Percentiles rank a stretch among this genome's conserved stretches.
Evolutionary conservation across 2,113 vertebrate species (phyloP).

Genomic region (Nematolebias whitei): DNA sequence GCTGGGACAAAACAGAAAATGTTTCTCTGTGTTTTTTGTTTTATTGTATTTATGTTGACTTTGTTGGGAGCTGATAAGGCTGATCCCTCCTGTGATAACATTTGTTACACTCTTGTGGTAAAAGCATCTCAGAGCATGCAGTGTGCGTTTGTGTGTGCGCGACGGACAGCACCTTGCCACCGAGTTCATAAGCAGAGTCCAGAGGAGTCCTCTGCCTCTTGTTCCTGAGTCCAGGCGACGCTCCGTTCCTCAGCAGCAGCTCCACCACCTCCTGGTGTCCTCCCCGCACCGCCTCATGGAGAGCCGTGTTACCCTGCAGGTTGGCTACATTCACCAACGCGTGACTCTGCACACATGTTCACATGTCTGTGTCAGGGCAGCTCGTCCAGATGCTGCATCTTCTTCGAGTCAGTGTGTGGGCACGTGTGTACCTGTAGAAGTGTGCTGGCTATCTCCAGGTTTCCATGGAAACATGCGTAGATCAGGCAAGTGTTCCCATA

Average conservation of each 20-base stretch:
- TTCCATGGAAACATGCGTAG: constrained; percentile 84
- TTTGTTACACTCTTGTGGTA: no score
- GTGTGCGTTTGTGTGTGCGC: neutral
- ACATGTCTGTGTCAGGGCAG: neutral
- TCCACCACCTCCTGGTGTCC: constrained; percentile 83
- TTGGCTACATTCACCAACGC: constrained; percentile 85
- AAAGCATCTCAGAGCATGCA: neutral
- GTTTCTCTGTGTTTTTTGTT: no score
- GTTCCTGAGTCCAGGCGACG: constrained; percentile 79
- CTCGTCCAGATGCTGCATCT: no score
- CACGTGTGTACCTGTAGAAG: constrained; percentile 88
- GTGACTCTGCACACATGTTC: constrained; percentile 77
- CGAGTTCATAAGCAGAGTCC: constrained; percentile 87
- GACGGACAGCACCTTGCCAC: constrained; percentile 70
- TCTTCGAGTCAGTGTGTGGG: neutral
- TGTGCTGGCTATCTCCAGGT: constrained; percentile 80
- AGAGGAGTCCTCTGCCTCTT: constrained; percentile 83
- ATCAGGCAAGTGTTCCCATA: constrained; percentile 93
- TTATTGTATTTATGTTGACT: no score
- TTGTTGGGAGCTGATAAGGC: no score
- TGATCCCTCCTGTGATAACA: no score
- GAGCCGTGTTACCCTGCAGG: constrained; percentile 87
- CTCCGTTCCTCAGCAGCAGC: constrained; percentile 85
- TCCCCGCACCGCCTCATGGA: constrained; percentile 86
- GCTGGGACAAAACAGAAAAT: no score